Evolutionary conservation across 2,888 invertebrate species (phyloP).

Genomic region (Antheraea yamamai): DNA sequence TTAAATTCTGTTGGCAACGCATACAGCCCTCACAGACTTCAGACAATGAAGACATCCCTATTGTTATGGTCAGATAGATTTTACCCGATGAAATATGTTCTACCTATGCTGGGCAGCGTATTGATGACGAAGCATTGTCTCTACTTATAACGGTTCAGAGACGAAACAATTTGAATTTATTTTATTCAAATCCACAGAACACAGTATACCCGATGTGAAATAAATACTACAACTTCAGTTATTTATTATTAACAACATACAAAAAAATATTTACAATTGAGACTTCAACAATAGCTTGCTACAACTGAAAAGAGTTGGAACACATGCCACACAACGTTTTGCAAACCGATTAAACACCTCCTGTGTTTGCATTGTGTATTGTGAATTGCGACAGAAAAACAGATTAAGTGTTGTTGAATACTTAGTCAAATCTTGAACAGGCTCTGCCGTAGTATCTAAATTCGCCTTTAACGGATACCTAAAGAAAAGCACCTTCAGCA

Average conservation of each 20-base stretch:
- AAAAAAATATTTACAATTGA: background rate
- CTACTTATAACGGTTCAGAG: background rate
- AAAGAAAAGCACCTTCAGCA: too few relatives aligned
- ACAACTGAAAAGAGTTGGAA: too few relatives aligned
- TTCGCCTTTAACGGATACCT: too few relatives aligned
- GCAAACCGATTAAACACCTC: background rate
- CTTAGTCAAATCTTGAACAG: too few relatives aligned
- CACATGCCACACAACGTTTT: too few relatives aligned
- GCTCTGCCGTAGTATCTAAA: too few relatives aligned
- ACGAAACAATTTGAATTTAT: background rate
- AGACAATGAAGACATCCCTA: slow-evolving; percentile 72
- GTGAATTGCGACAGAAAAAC: too few relatives aligned
- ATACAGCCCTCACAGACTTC: slow-evolving; percentile 58
- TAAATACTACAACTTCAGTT: background rate
- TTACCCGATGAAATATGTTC: slow-evolving; percentile 45
- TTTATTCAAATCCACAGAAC: background rate
- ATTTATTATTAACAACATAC: background rate
- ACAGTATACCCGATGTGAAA: background rate
- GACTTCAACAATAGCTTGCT: too few relatives aligned
- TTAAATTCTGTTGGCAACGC: slow-evolving; percentile 56
- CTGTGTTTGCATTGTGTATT: too few relatives aligned
- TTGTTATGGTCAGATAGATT: slow-evolving; percentile 70
- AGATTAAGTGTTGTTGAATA: too few relatives aligned
- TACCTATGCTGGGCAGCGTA: slow-evolving; percentile 11
- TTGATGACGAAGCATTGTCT: slow-evolving; percentile 12